Conservation (phyloP, 2,888 invertebrate species). For the Drosophila pseudotalamancana region DNA sequence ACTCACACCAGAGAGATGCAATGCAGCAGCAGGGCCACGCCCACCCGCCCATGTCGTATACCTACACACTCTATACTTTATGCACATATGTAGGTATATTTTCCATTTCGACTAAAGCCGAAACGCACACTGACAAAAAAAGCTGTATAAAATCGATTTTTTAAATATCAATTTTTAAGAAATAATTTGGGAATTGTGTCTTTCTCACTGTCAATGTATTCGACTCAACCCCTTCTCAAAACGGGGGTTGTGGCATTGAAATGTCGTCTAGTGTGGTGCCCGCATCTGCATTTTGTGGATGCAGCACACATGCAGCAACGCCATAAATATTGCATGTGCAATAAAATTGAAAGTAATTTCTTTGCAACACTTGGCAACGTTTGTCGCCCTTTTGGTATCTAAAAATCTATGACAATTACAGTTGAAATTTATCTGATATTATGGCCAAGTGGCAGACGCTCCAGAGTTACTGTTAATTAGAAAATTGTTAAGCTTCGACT, state of each 20-base stretch:
- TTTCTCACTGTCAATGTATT: neutral
- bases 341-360: slow-evolving; percentile 69
- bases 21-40: slow-evolving; percentile 17
- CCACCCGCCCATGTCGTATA: slow-evolving; percentile 23
- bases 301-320: slow-evolving; percentile 33
- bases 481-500: slow-evolving; percentile 48
- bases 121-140: slow-evolving; percentile 10
- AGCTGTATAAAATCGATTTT: slow-evolving; percentile 55
- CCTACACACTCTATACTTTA: slow-evolving; percentile 3
- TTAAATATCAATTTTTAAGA: slow-evolving; percentile 49
- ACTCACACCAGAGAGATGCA: slow-evolving; percentile 60
- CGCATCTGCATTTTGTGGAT: slow-evolving; percentile 19
- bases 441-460: slow-evolving; percentile 32
- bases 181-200: slow-evolving; percentile 30
- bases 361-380: slow-evolving; percentile 20
- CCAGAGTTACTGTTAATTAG: slow-evolving; percentile 71
- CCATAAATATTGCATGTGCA: slow-evolving; percentile 57
- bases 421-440: slow-evolving; percentile 56
- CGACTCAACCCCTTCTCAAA: neutral
- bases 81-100: slow-evolving; percentile 21
- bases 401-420: slow-evolving; percentile 68
- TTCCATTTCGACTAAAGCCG: slow-evolving; percentile 20
- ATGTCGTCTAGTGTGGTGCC: slow-evolving; percentile 30
- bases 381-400: slow-evolving; percentile 14
- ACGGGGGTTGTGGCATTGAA: slow-evolving; percentile 27